Evolutionary conservation across 2,113 vertebrate species (phyloP).

Genomic region (Opisthocomus hoazin): DNA sequence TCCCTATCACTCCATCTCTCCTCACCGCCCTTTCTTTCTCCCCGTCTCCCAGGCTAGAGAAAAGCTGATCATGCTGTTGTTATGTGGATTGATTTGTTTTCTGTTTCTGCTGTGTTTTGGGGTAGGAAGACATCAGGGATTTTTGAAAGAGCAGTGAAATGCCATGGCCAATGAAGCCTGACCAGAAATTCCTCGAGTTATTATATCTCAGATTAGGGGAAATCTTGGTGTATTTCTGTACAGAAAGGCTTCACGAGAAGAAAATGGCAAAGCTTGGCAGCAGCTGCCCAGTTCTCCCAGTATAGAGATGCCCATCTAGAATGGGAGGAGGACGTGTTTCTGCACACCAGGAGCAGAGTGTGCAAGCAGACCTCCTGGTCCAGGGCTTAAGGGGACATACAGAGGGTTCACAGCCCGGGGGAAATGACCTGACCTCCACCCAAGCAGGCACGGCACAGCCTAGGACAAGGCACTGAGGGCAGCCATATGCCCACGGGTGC

Average conservation of each 20-base stretch:
- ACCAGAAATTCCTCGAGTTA: constrained; percentile 47
- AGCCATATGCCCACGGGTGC: accelerated
- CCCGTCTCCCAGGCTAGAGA: not conserved
- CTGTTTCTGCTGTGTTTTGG: constrained; percentile 41
- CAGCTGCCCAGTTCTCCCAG: not conserved
- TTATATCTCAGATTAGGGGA: constrained; percentile 42
- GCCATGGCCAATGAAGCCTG: constrained; percentile 52
- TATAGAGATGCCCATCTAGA: not conserved
- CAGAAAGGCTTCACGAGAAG: not conserved
- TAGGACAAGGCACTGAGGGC: not conserved
- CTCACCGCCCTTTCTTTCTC: constrained; percentile 13
- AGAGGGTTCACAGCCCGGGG: not conserved
- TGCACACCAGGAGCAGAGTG: accelerated
- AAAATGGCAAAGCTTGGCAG: not conserved
- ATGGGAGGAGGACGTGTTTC: accelerated
- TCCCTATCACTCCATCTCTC: constrained; percentile 31
- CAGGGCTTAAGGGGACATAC: not conserved
- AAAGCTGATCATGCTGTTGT: constrained; percentile 25
- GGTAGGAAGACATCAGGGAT: constrained; percentile 28
- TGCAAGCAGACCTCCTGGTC: not conserved
- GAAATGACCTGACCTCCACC: accelerated
- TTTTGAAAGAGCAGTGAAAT: constrained; percentile 55
- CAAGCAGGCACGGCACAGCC: accelerated
- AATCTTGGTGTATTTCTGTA: not conserved
- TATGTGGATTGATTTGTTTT: constrained; percentile 60